Percentiles rank a stretch among this genome's conserved stretches.
phyloP scores from a whole-genome alignment of 2,113 vertebrate genomes.

The Vanacampus margaritifer region DNA sequence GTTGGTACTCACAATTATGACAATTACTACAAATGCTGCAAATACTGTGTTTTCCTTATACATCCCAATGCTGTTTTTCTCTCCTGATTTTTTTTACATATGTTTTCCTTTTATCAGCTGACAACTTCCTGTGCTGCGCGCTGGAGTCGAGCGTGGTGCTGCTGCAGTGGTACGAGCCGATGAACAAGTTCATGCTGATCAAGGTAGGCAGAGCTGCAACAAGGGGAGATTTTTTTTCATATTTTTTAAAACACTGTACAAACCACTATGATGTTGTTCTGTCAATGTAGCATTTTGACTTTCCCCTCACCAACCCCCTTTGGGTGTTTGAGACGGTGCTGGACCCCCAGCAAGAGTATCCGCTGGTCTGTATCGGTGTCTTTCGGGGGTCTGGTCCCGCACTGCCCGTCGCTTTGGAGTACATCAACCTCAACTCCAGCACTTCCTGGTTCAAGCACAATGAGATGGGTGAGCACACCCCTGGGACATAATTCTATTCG shows the following conservation, averaged over 20 bases:
- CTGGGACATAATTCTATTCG: background rate
- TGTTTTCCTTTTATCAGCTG: slow-evolving; percentile 50
- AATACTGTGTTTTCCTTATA: background rate
- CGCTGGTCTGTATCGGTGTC: slow-evolving; percentile 80
- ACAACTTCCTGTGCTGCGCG: slow-evolving; percentile 82
- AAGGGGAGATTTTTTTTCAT: background rate
- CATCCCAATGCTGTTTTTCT: background rate
- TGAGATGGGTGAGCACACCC: slow-evolving; percentile 62
- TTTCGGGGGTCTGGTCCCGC: slow-evolving; percentile 48
- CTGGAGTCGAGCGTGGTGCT: slow-evolving; percentile 84
- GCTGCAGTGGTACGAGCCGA: slow-evolving; percentile 90
- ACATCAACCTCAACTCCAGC: slow-evolving; percentile 86
- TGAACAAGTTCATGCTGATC: slow-evolving; percentile 91
- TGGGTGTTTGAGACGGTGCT: slow-evolving; percentile 81
- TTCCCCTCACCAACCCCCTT: slow-evolving; percentile 80
- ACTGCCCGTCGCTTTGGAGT: slow-evolving; percentile 72
- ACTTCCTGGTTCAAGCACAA: slow-evolving; percentile 84
- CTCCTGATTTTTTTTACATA: background rate
- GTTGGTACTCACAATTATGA: slow-evolving; percentile 74
- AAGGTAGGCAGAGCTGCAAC: slow-evolving; percentile 71
- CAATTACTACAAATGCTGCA: background rate
- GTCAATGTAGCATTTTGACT: slow-evolving; percentile 79
- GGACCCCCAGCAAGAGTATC: slow-evolving; percentile 79
- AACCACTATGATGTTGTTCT: background rate
- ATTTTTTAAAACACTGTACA: background rate